Evolutionary conservation across 2,888 invertebrate species (phyloP).

Genomic region (Napeogenes inachia): DNA sequence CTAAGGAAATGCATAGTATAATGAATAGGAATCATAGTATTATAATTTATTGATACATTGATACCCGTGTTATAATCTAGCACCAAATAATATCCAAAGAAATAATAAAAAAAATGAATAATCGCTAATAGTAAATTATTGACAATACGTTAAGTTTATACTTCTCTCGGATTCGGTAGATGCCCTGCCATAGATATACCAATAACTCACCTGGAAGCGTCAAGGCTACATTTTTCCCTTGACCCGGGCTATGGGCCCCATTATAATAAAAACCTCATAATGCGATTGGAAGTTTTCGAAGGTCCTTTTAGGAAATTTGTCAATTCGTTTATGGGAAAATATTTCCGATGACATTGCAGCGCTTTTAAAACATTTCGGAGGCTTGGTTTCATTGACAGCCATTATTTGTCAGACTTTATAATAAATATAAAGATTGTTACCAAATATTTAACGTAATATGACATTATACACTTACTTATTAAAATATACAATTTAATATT

Average conservation of each 20-base stretch:
- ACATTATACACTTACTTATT: no score
- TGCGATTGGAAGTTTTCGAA: constrained; percentile 35
- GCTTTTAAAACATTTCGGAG: background rate
- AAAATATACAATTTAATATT: no score
- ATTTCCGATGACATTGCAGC: background rate
- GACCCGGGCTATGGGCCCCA: constrained; percentile 42
- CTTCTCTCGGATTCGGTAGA: background rate
- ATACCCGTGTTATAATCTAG: no score
- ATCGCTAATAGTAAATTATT: no score
- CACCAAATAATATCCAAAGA: no score
- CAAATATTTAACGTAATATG: no score
- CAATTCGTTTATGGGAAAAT: constrained; percentile 34
- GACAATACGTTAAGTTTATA: background rate
- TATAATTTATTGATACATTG: no score
- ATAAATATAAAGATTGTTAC: background rate
- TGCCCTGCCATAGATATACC: background rate
- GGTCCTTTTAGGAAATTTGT: constrained; percentile 46
- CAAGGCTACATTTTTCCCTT: constrained; percentile 38
- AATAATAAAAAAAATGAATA: no score
- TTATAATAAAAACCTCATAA: constrained; percentile 39
- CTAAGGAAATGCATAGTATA: no score
- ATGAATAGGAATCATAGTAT: no score
- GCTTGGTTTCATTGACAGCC: background rate
- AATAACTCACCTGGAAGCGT: constrained; percentile 11
- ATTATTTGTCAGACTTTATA: background rate